Evolutionary conservation across 2,113 vertebrate genomes (phyloP).

Genomic region (Rhea americana): DNA sequence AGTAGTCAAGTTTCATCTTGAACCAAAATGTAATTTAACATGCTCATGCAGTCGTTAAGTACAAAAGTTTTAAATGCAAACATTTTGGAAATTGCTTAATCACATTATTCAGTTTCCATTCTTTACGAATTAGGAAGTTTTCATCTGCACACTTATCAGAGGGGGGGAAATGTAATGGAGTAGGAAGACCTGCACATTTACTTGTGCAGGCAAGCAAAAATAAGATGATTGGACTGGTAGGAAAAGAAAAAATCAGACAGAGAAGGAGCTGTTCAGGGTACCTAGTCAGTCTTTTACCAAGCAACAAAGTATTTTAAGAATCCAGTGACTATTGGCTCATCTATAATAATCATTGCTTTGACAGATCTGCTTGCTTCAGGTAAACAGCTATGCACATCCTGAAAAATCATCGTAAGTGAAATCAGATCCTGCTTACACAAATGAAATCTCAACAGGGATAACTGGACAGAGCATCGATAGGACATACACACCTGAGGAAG

Average conservation of each 20-base stretch:
- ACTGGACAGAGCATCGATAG: neutral
- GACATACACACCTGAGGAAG: neutral
- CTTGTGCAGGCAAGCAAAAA: neutral
- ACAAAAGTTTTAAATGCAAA: neutral
- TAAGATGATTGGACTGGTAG: neutral
- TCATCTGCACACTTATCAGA: neutral
- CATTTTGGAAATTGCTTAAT: neutral
- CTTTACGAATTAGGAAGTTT: neutral
- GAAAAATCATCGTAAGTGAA: fast-evolving
- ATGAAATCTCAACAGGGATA: neutral
- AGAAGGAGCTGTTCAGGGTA: neutral
- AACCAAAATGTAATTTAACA: neutral
- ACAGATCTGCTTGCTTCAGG: neutral
- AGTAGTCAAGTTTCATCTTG: neutral
- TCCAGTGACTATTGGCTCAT: neutral
- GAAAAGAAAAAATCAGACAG: neutral
- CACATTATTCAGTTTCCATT: neutral
- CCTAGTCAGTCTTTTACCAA: neutral
- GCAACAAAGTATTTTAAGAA: neutral
- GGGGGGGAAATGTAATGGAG: neutral
- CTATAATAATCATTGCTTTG: neutral
- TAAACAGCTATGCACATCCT: neutral
- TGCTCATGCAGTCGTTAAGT: neutral
- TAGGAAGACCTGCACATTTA: neutral
- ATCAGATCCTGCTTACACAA: neutral